These are phyloP conservation scores for Pterophyllum scalare DNA, from an alignment of 2,113 vertebrate species.

Conservation along the genomic window DNA sequence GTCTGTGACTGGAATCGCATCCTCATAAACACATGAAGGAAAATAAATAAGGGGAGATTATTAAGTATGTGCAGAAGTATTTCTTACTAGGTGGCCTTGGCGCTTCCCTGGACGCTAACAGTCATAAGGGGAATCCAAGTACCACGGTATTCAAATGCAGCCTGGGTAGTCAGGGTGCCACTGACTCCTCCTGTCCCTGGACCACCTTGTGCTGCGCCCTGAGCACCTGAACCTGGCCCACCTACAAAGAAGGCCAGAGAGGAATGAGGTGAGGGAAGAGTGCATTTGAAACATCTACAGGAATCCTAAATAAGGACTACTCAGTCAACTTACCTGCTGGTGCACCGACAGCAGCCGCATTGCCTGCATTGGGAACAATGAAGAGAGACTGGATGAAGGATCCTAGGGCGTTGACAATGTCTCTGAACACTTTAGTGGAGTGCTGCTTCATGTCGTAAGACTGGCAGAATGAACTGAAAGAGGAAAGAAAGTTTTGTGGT, in stretches of 20 bases:
- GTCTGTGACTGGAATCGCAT: background rate
- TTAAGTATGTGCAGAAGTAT: background rate
- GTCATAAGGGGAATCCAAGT: constrained; percentile 98
- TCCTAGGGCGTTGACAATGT: constrained; percentile 97
- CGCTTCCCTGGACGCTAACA: constrained; percentile 94
- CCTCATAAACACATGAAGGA: background rate
- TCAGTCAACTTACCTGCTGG: constrained; percentile 83
- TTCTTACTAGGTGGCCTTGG: constrained; percentile 98
- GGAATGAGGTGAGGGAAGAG: background rate
- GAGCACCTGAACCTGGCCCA: constrained; percentile 78
- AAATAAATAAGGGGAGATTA: background rate
- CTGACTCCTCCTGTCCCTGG: constrained; percentile 84
- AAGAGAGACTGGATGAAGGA: constrained; percentile 99
- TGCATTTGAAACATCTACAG: background rate
- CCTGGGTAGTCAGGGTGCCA: constrained; percentile 88
- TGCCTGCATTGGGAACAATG: constrained; percentile 89
- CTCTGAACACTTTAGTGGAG: constrained; percentile 98
- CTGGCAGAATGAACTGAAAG: constrained; percentile 93
- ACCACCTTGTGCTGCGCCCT: constrained; percentile 83
- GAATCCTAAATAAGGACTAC: background rate
- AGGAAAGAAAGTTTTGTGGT: background rate
- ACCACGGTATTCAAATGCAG: constrained; percentile 97
- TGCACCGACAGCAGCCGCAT: constrained; percentile 73
- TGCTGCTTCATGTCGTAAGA: constrained; percentile 99
- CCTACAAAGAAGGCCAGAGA: constrained; percentile 53